Conservation (phyloP, 1,140 invertebrate genomes). For the Helicoverpa armigera region DNA sequence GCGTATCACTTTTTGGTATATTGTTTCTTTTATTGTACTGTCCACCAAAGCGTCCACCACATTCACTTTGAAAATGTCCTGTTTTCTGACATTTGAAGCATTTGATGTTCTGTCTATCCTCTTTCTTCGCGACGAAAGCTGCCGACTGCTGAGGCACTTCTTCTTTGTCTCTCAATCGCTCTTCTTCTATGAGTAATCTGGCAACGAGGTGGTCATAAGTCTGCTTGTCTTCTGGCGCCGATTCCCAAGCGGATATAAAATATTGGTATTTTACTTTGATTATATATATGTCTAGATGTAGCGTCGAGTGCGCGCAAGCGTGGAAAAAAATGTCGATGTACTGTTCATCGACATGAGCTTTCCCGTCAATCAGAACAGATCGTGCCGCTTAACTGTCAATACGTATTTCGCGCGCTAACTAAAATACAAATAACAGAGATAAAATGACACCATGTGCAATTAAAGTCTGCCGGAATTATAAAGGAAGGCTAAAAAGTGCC, state of each 20-base stretch:
- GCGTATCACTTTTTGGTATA: not conserved
- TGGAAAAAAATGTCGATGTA: no score
- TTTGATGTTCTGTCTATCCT: not conserved
- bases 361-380: no score
- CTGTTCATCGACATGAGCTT: no score
- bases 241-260: not conserved
- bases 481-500: no score
- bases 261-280: not conserved
- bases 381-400: no score
- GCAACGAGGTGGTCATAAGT: not conserved
- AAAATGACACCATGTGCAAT: no score
- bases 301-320: no score
- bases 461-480: no score
- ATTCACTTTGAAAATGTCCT: conserved; percentile 6
- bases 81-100: not conserved
- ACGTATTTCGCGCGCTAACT: no score
- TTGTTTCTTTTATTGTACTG: not conserved
- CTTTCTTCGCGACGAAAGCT: not conserved
- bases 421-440: no score
- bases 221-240: not conserved
- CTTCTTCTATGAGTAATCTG: not conserved
- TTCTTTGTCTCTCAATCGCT: not conserved
- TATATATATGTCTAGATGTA: no score
- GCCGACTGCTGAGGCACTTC: not conserved
- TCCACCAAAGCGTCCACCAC: not conserved